Base-by-base conservation (phyloP, 2,797 vertebrate genomes). In the Euthynnus affinis region DNA sequence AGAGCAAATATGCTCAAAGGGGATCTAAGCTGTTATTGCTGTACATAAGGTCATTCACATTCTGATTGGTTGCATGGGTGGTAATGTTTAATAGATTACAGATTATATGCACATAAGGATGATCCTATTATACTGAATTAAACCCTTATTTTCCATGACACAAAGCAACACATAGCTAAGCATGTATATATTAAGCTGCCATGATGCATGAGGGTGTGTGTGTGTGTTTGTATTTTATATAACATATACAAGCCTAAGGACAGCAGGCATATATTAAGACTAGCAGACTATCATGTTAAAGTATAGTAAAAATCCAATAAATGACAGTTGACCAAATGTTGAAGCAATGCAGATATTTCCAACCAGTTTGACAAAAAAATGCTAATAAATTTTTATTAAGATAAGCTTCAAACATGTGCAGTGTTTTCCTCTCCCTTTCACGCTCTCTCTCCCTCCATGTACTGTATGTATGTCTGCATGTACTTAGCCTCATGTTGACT, bases 81-180 rank as follows among this genome's bases (percentile, higher is more conserved):
- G 49, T 65, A 51, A 71, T 68, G 65, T 86, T 74, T 66, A 85
- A 80, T 75, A 88, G 81, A 90, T 86, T 84, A 78, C 60, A 84
- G 72, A 87, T 88, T 83, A 83, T 78, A 82, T 76, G 66, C 71
- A 67, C 60, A 87, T 80, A 64, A 76, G 75, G 61, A 81, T 88
- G 57, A 91, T 90, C 88, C 75, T 87, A 71, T 91, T 89, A 88
- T 67, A 25, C 55, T 80, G 65, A 57, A 80, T 73, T 84, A 78
- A 88, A 86, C 75, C 68, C 86, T 75, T 79, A 74, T 63, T 87
- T 85, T 85, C 58, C 48, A 48, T 79, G 73, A 88, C 85, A 78
- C 71, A 83, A 82, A 80, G 87, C 84, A 88, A 78, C 70, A 66
- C 61, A 71, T 3, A 57, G 69, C 65, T 73, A 55, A 82, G 64